A percentile compares a stretch with the other conserved stretches of the same genome.
phyloP scores from a whole-genome alignment of 2,888 invertebrate genomes.

The Lasioglossum zephyrum region DNA sequence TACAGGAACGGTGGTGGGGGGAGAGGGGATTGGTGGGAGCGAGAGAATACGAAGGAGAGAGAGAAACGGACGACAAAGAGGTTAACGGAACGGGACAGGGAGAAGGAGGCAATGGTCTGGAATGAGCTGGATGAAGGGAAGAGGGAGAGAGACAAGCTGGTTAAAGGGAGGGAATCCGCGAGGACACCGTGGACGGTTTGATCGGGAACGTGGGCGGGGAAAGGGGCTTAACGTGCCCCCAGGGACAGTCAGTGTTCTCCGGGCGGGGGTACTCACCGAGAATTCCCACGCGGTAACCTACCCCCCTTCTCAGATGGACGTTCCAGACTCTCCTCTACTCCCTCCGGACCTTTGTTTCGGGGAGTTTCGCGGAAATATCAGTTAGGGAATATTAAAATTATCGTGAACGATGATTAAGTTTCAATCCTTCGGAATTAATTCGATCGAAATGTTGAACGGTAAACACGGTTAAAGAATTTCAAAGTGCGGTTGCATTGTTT shows the following conservation, averaged over 20 bases:
- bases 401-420: background rate
- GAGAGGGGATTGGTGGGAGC: conserved; percentile 23
- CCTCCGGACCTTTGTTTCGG: background rate
- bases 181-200: conserved; percentile 60
- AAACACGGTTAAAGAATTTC: no score
- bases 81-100: conserved; percentile 42
- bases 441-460: background rate
- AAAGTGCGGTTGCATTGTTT: no score
- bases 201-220: conserved; percentile 63
- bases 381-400: background rate
- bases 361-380: conserved; percentile 17
- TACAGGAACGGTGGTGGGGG: conserved; percentile 43
- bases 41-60: conserved; percentile 32
- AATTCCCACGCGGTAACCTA: conserved; percentile 66
- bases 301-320: conserved; percentile 39
- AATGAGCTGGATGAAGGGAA: conserved; percentile 45
- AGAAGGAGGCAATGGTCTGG: conserved; percentile 51
- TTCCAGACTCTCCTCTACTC: conserved; percentile 27
- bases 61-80: conserved; percentile 38
- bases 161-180: conserved; percentile 59
- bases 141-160: conserved; percentile 42
- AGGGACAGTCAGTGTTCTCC: conserved; percentile 63
- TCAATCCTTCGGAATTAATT: background rate
- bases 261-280: conserved; percentile 48
- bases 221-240: conserved; percentile 60